phyloP scores from a whole-genome alignment of 2,888 invertebrate genomes.

The Drosophila kambysellisi region DNA sequence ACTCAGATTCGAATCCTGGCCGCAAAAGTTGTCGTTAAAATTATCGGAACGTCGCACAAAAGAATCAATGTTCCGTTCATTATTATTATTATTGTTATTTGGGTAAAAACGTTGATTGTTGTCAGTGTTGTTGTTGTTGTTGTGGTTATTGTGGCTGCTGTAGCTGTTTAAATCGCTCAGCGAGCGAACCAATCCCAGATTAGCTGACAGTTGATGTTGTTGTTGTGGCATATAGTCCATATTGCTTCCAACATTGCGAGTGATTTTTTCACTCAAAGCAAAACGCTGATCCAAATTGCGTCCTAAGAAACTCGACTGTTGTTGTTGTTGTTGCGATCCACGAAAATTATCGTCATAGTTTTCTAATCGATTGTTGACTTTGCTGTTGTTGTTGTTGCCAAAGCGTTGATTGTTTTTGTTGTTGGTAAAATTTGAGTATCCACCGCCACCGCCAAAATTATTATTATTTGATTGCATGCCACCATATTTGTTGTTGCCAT shows the following conservation, averaged over 20 bases:
- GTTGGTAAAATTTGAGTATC: slow-evolving; percentile 20
- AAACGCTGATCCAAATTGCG: slow-evolving; percentile 42
- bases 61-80: slow-evolving; percentile 4
- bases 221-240: slow-evolving; percentile 6
- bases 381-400: slow-evolving; percentile 10
- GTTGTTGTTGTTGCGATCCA: slow-evolving; percentile 19
- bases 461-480: slow-evolving; percentile 34
- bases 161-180: slow-evolving; percentile 24
- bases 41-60: slow-evolving; percentile 1
- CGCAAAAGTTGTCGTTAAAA: slow-evolving; percentile 2
- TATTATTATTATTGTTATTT: slow-evolving; percentile 13
- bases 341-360: slow-evolving; percentile 32
- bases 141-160: slow-evolving; percentile 12
- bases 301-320: slow-evolving; percentile 16
- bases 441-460: slow-evolving; percentile 6
- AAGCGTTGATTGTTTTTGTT: slow-evolving; percentile 34
- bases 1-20: not conserved
- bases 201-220: slow-evolving; percentile 13
- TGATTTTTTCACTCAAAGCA: slow-evolving; percentile 9
- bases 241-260: slow-evolving; percentile 5
- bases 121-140: slow-evolving; percentile 10
- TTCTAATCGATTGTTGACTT: slow-evolving; percentile 18
- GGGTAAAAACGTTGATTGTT: slow-evolving; percentile 22
- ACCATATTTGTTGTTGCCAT: slow-evolving; percentile 40
- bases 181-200: slow-evolving; percentile 28